Evolutionary conservation across 2,888 invertebrate species (phyloP), one percentile per base, ranked within the genome.

Genomic region (Erynnis tages): DNA sequence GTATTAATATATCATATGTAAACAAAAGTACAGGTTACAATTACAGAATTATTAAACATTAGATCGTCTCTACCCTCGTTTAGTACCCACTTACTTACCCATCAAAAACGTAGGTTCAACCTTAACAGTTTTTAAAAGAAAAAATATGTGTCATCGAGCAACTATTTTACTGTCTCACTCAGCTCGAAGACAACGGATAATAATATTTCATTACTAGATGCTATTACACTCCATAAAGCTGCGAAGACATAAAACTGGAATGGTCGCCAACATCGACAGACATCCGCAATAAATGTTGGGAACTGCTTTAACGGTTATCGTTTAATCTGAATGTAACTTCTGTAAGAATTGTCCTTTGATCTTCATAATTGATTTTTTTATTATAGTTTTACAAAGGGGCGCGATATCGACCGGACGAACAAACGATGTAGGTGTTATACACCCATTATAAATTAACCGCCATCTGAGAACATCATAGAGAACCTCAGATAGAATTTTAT

Each of bases 231-330:
- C 57, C 61, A 58, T 62, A 66, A 63, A 60, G 58, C 56, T 47
- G 44, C 21, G 54, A 40, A 53, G 34, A 56, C 57, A 61, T 61
- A 64, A 62, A 58, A 52, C 52, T 45, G 49, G 45, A 61, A 62
- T 40, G 60, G 53, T 54, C 57, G 45, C 54, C 57, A 59, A 56
- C 62, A 58, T 55, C 54, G 54, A 56, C 58, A 62, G 60, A 61
- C 57, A 59, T 56, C 58, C 53, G 58, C 60, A 47, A 56, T 63
- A 61, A 67, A 67, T 59, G 63, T 63, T 56, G 57, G 54, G 54
- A 60, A 59, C 60, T 58, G 59, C 54, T 53, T 55, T 56, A 57
- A 57, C 23, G 34, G 41, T 59, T 60, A 62, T 54, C 53, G 57
- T 56, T 54, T 50, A 46, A 55, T 57, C 44, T 53, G 47, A 53